Conservation (phyloP, 2,888 invertebrate genomes). For the Mylabris sibirica region DNA sequence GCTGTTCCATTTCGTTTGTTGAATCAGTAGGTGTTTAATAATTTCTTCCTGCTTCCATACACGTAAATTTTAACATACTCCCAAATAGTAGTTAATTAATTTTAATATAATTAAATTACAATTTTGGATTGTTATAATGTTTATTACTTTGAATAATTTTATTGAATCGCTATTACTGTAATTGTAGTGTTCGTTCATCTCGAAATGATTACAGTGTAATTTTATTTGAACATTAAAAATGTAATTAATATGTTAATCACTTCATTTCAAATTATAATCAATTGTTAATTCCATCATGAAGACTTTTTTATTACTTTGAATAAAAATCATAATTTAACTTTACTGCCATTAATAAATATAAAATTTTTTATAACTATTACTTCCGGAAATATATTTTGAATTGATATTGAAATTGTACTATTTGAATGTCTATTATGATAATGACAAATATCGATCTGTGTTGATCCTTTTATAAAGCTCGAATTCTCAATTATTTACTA, state of each 20-base stretch:
- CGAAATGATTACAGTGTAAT: neutral
- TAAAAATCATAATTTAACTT: neutral
- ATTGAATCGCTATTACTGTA: neutral
- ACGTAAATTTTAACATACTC: neutral
- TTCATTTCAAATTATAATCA: neutral
- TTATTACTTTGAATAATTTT: too few relatives aligned
- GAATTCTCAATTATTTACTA: too few relatives aligned
- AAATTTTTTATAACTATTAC: neutral
- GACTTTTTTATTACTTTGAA: neutral
- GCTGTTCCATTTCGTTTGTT: slow-evolving; percentile 8
- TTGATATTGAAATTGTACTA: neutral
- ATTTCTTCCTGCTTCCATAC: neutral
- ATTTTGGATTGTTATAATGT: too few relatives aligned
- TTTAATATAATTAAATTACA: too few relatives aligned
- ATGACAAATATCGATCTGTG: too few relatives aligned
- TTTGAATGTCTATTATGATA: too few relatives aligned
- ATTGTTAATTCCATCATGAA: neutral
- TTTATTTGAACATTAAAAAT: neutral
- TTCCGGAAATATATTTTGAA: neutral
- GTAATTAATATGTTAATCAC: neutral
- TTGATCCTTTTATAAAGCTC: too few relatives aligned
- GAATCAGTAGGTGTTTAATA: neutral
- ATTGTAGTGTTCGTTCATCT: neutral
- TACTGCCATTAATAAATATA: neutral
- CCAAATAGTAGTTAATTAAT: too few relatives aligned